Base-by-base conservation (phyloP, 2,797 vertebrate species). In the Tokudaia tokunoshimensis region DNA sequence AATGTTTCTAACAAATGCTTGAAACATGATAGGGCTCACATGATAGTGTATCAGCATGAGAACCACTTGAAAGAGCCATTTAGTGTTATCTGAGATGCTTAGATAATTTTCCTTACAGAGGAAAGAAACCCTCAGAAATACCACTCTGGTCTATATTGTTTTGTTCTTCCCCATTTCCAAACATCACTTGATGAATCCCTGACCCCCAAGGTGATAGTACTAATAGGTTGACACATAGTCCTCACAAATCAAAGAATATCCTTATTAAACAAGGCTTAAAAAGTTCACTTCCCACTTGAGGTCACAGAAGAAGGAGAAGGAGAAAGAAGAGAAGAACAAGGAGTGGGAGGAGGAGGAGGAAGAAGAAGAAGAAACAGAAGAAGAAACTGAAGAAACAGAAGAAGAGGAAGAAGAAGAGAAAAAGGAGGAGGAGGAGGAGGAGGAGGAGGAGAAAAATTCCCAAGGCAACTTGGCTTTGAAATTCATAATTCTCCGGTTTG, bases 11-110 rank as follows among this genome's bases (percentile, higher is more conserved):
- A 29, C 24, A 15, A 50, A 80, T 31, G 41, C 72, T 20, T 80
- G 6, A 52, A 44, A 37, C 3, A 1, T 26, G 4, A 41, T 74
- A 84, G 29, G 55, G 2, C 1, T 55, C 26, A 91, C 0, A 8
- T 14, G 41, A 41, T 41, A 41, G 41, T 13, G 59, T 31, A 50
- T 70, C 26, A 74, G 61, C 3, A 74, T 1, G 47, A 93, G 6
- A 4, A n/a, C 8, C 61, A 70, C 94, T 96, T 59, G 78, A 89
- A 94, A 96, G 70, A 67, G 15, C 5, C 41, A 57, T 61, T 52
- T 0, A 13, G 22, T 63, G 2, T 89, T 50, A 92, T 94, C 94
- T 85, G 50, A 98, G 97, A 97, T 59, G 94, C 29, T 96, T 87
- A 94, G 92, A 91, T 52, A 78, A n/a, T 31, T 19, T 81, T 13